These are phyloP conservation scores for Penaeus vannamei DNA, from an alignment of 1,140 invertebrate species.

Conservation along the genomic window DNA sequence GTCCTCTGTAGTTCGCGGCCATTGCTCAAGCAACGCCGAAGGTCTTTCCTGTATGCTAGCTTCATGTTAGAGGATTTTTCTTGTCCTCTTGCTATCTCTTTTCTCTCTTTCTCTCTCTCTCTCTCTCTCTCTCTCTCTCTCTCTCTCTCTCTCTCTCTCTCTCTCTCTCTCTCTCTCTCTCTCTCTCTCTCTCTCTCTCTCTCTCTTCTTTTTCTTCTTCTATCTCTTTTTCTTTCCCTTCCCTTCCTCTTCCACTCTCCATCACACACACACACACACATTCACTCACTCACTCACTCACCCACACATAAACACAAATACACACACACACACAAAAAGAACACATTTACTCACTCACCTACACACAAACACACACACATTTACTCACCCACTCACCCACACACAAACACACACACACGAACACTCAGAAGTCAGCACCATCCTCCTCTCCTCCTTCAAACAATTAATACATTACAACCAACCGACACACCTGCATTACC, in stretches of 20 bases:
- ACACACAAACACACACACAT: not conserved
- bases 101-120: not conserved
- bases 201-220: not conserved
- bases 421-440: no score
- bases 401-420: not conserved
- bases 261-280: not conserved
- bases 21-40: no score
- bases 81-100: not conserved
- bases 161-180: not conserved
- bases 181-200: not conserved
- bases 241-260: not conserved
- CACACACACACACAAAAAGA: not conserved
- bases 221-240: not conserved
- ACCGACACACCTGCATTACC: no score
- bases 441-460: no score
- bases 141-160: not conserved
- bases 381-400: not conserved
- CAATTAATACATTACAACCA: no score
- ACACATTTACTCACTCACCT: not conserved
- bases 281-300: not conserved
- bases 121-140: not conserved
- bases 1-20: no score
- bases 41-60: no score
- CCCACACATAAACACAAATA: not conserved
- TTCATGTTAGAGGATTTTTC: no score